phyloP scores from a whole-genome alignment of 2,113 vertebrate genomes.

The Gasterosteus nipponicus region DNA sequence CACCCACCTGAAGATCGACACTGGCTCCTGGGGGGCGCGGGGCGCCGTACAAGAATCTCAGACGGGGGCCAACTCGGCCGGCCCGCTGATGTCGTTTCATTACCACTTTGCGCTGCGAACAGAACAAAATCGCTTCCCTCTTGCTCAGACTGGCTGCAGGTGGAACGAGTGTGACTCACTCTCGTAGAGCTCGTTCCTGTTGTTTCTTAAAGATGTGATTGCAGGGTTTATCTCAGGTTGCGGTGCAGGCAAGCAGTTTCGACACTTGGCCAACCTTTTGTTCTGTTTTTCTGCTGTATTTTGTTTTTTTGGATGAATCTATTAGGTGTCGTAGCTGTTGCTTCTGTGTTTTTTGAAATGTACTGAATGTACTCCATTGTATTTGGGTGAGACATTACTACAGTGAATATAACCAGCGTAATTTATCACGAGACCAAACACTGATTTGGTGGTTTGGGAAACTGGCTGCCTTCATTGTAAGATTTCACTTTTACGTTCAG shows the following conservation, averaged over 20 bases:
- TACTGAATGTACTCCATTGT: neutral
- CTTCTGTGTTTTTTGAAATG: neutral
- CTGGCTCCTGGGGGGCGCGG: slow-evolving; percentile 31
- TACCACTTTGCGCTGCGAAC: slow-evolving; percentile 57
- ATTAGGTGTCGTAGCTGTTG: neutral
- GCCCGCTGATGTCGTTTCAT: slow-evolving; percentile 65
- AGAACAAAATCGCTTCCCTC: slow-evolving; percentile 34
- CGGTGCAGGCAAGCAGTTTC: no score
- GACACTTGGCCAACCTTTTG: neutral
- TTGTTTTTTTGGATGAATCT: neutral
- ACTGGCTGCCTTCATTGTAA: neutral
- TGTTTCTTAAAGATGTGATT: neutral
- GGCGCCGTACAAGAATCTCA: slow-evolving; percentile 46
- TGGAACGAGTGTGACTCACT: slow-evolving; percentile 14
- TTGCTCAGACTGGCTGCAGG: slow-evolving; percentile 28
- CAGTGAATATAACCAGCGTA: neutral
- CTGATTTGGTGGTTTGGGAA: neutral
- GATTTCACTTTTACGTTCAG: neutral
- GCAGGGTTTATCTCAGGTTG: neutral
- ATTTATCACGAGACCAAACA: neutral
- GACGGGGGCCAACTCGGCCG: slow-evolving; percentile 21
- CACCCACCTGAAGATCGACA: slow-evolving; percentile 60
- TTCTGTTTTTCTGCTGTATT: neutral
- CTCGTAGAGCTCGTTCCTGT: no score
- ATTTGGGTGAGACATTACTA: neutral